These are phyloP conservation scores for Mus spicilegus DNA, from an alignment of 2,113 vertebrate species.

Conservation along the genomic window DNA sequence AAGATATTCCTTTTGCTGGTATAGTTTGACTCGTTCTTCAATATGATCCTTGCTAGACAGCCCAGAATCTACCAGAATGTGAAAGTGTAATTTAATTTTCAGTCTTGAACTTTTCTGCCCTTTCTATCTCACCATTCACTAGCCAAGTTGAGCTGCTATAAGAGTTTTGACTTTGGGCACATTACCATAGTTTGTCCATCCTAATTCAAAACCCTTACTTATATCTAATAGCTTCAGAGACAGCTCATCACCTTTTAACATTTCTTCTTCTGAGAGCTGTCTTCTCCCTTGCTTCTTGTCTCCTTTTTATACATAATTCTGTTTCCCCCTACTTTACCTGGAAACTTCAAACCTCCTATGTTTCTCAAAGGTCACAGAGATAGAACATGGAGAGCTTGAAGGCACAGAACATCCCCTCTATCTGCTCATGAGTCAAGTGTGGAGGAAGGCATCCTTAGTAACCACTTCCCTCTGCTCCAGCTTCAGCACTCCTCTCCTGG, in stretches of 20 bases:
- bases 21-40: not conserved
- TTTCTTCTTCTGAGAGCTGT: not conserved
- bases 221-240: slow-evolving; percentile 19
- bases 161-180: not conserved
- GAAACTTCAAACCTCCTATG: not conserved
- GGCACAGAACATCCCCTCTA: not conserved
- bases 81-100: not conserved
- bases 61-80: slow-evolving; percentile 12
- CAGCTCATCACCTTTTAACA: not conserved
- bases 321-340: not conserved
- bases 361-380: not conserved
- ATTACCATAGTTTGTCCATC: not conserved
- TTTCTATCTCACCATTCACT: not conserved
- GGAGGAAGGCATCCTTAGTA: not conserved
- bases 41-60: not conserved
- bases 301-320: not conserved
- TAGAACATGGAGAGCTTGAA: not conserved
- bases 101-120: not conserved
- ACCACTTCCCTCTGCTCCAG: not conserved
- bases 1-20: slow-evolving; percentile 21
- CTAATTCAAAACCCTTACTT: not conserved
- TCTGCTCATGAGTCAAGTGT: not conserved
- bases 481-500: too few relatives aligned
- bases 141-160: not conserved
- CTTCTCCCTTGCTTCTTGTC: not conserved